Evolutionary conservation across 2,888 invertebrate genomes (phyloP).

Genomic region (Gastracanthus pulcherrimus): DNA sequence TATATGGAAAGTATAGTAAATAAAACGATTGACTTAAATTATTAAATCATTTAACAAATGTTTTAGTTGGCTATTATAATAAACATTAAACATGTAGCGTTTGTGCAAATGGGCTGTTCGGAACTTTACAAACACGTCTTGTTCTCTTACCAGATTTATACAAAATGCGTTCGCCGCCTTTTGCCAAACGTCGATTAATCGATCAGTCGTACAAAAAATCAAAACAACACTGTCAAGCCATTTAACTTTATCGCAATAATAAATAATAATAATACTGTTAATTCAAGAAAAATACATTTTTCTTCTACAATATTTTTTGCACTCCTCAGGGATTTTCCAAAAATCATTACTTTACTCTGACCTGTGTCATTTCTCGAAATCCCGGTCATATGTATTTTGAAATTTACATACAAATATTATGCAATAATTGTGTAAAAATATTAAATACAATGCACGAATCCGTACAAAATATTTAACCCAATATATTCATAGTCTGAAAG

Average conservation of each 20-base stretch:
- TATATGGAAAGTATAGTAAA: background rate
- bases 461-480: background rate
- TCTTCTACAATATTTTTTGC: background rate
- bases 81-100: too few species aligned
- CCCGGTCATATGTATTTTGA: background rate
- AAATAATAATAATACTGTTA: slow-evolving; percentile 4
- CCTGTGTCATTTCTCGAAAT: too few species aligned
- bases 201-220: slow-evolving; percentile 24
- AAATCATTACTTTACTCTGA: too few species aligned
- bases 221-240: slow-evolving; percentile 41
- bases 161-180: slow-evolving; percentile 39
- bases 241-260: background rate
- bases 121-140: slow-evolving; percentile 26
- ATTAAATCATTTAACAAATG: too few species aligned
- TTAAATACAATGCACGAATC: background rate
- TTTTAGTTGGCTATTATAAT: too few species aligned
- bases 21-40: too few species aligned
- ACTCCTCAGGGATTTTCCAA: too few species aligned
- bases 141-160: slow-evolving; percentile 50
- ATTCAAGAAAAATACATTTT: slow-evolving; percentile 3
- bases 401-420: background rate
- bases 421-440: background rate
- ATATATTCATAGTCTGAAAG: too few species aligned
- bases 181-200: slow-evolving; percentile 21
- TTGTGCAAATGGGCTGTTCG: background rate